Conservation (phyloP, 2,888 invertebrate genomes). For the Dasysyrphus tricinctus region DNA sequence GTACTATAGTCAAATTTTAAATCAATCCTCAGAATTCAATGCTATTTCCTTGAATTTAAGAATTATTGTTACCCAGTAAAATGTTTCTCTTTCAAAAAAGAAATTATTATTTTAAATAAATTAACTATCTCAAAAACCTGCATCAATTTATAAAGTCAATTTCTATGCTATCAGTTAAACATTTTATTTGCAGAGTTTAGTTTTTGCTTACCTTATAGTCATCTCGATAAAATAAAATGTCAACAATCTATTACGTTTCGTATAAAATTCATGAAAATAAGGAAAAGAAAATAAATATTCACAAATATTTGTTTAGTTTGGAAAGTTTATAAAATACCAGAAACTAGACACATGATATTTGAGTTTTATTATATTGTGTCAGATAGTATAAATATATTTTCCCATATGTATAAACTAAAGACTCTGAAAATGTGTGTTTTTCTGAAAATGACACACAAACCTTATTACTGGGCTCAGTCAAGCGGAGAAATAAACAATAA, state of each 20-base stretch:
- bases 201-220: background rate
- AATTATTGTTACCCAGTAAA: too few relatives aligned
- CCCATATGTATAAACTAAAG: background rate
- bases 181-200: background rate
- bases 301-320: background rate
- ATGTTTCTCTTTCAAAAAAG: too few relatives aligned
- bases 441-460: conserved; percentile 2
- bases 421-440: background rate
- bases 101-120: too few relatives aligned
- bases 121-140: background rate
- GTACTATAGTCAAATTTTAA: too few relatives aligned
- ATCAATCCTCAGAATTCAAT: too few relatives aligned
- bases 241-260: background rate
- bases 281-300: background rate
- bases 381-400: background rate
- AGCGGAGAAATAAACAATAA: conserved; percentile 5
- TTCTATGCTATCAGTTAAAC: background rate
- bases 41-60: too few relatives aligned
- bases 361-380: background rate
- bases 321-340: background rate
- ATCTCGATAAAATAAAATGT: background rate
- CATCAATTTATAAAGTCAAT: background rate
- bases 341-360: background rate
- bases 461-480: background rate
- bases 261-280: background rate